Evolutionary conservation across 2,888 invertebrate genomes (phyloP).

Genomic region (Nemapogon koenigi): DNA sequence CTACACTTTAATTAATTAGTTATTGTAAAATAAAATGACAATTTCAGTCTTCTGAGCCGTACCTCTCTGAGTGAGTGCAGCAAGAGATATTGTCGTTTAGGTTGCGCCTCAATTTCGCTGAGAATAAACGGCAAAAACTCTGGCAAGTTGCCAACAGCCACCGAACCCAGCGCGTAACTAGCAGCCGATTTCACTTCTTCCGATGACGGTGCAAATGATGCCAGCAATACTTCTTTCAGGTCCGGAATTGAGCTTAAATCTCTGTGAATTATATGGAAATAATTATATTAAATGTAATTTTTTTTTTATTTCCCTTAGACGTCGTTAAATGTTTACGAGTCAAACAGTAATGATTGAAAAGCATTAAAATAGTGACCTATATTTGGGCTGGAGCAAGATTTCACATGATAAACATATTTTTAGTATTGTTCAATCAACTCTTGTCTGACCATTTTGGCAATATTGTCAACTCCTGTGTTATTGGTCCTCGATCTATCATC

Average conservation of each 20-base stretch:
- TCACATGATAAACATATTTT: too few species aligned
- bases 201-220: conserved; percentile 88
- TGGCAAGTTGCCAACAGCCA: conserved; percentile 93
- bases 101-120: conserved; percentile 91
- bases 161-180: conserved; percentile 94
- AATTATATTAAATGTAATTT: conserved; percentile 5
- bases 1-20: too few species aligned
- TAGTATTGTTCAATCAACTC: too few species aligned
- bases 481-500: too few species aligned
- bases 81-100: conserved; percentile 93
- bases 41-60: too few species aligned
- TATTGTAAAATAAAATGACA: too few species aligned
- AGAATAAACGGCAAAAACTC: conserved; percentile 94
- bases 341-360: too few species aligned
- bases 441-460: too few species aligned
- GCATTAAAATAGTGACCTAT: too few species aligned
- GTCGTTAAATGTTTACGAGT: too few species aligned
- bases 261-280: conserved; percentile 43
- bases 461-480: too few species aligned
- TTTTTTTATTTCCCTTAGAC: neutral
- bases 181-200: conserved; percentile 99
- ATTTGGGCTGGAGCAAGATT: too few species aligned
- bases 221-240: conserved; percentile 79
- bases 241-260: conserved; percentile 80
- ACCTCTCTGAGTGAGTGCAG: conserved; percentile 98